Conservation (phyloP, 2,888 invertebrate species). For the Ophonus ardosiacus region DNA sequence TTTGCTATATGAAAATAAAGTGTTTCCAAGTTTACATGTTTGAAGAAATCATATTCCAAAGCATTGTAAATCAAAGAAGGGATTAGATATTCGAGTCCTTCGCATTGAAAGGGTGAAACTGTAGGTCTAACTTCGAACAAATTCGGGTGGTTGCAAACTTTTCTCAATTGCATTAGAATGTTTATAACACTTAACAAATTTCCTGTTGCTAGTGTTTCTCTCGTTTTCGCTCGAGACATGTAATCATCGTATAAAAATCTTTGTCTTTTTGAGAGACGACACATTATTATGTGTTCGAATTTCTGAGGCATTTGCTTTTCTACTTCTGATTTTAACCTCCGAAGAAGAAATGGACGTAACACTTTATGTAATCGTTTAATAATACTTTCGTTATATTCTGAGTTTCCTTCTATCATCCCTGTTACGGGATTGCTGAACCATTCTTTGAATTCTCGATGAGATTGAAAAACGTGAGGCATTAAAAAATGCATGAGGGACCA, state of each 20-base stretch:
- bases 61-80: conserved; percentile 85
- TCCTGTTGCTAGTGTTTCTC: conserved; percentile 94
- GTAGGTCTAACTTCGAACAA: conserved; percentile 98
- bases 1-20: conserved; percentile 83
- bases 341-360: conserved; percentile 93
- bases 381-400: conserved; percentile 93
- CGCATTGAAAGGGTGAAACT: conserved; percentile 94
- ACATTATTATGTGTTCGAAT: conserved; percentile 96
- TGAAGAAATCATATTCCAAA: conserved; percentile 83
- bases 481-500: conserved; percentile 99
- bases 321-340: conserved; percentile 95
- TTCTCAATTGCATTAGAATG: conserved; percentile 97
- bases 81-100: conserved; percentile 83
- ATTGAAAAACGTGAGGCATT: conserved; percentile 98
- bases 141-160: conserved; percentile 99
- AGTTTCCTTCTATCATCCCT: conserved; percentile 95
- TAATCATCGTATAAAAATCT: conserved; percentile 99
- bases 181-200: conserved; percentile 97
- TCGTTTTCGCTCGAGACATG: conserved; percentile 97
- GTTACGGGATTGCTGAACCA: conserved; percentile 99
- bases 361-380: conserved; percentile 94
- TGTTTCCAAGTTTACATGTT: conserved; percentile 82
- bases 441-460: conserved; percentile 97
- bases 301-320: conserved; percentile 98
- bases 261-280: conserved; percentile 96